Conservation (phyloP, 2,888 invertebrate species). For the Morpho deidamia region DNA sequence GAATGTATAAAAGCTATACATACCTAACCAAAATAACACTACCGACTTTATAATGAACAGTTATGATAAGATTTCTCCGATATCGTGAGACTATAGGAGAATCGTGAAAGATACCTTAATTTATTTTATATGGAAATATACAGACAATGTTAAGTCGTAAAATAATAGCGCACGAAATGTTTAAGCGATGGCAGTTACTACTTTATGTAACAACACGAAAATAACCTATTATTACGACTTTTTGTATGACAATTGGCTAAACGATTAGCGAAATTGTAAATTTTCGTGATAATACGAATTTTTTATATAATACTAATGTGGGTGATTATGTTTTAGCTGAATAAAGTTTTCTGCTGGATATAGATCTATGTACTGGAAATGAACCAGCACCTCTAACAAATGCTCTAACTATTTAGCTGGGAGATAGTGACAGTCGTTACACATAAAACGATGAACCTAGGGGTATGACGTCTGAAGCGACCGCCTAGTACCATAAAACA, state of each 20-base stretch:
- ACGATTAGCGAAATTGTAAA: conserved; percentile 8
- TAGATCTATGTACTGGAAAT: too few relatives aligned
- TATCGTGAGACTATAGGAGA: neutral
- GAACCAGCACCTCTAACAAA: too few relatives aligned
- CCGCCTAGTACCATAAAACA: too few relatives aligned
- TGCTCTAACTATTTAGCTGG: too few relatives aligned
- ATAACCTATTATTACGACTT: conserved; percentile 11
- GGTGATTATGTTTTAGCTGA: too few relatives aligned
- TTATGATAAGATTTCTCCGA: neutral
- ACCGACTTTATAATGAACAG: neutral
- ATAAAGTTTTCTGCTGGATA: too few relatives aligned
- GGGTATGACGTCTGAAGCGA: too few relatives aligned
- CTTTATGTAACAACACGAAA: conserved; percentile 11
- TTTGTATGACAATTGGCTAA: neutral
- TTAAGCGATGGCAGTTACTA: conserved; percentile 10
- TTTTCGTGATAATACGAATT: neutral
- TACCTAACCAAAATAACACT: neutral
- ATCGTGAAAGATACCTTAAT: conserved; percentile 7
- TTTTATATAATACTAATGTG: too few relatives aligned
- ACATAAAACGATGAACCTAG: too few relatives aligned
- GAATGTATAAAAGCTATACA: too few relatives aligned
- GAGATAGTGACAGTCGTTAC: too few relatives aligned
- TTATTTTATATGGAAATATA: conserved; percentile 13
- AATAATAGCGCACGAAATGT: conserved; percentile 15
- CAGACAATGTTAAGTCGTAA: conserved; percentile 10